Evolutionary conservation across 2,113 vertebrate species (phyloP).

Genomic region (Varanus salvator): DNA sequence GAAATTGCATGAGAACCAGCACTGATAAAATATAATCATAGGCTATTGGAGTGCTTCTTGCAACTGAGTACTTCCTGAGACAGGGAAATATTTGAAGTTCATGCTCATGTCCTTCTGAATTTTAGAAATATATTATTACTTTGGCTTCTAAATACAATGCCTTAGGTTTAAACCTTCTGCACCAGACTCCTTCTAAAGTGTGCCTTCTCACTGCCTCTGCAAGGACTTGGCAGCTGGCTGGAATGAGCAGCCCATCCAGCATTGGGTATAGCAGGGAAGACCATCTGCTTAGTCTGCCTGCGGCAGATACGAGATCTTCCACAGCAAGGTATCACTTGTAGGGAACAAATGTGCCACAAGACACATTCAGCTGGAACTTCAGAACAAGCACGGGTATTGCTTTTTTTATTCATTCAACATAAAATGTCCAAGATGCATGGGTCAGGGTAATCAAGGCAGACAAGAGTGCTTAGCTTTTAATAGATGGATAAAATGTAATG

Average conservation of each 20-base stretch:
- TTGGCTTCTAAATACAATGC: not conserved
- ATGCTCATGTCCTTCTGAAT: not conserved
- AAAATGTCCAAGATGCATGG: constrained; percentile 42
- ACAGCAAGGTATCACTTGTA: not conserved
- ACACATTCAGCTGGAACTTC: constrained; percentile 46
- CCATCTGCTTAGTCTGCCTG: not conserved
- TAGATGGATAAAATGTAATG: constrained; percentile 69
- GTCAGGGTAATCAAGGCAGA: constrained; percentile 44
- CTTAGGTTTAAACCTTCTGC: not conserved
- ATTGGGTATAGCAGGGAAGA: not conserved
- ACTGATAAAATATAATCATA: not conserved
- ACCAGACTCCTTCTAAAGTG: not conserved
- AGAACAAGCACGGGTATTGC: constrained; percentile 48
- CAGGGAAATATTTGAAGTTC: not conserved
- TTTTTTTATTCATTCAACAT: constrained; percentile 35
- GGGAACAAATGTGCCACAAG: constrained; percentile 13
- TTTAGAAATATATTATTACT: not conserved
- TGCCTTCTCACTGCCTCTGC: not conserved
- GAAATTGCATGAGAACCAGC: not conserved
- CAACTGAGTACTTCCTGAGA: not conserved
- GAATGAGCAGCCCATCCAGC: not conserved
- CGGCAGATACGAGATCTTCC: not conserved
- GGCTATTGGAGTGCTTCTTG: not conserved
- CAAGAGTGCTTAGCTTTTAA: constrained; percentile 66
- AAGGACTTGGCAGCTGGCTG: not conserved